These are phyloP conservation scores for Epistrophe eligans DNA, from an alignment of 2,888 invertebrate genomes.

Conservation along the genomic window DNA sequence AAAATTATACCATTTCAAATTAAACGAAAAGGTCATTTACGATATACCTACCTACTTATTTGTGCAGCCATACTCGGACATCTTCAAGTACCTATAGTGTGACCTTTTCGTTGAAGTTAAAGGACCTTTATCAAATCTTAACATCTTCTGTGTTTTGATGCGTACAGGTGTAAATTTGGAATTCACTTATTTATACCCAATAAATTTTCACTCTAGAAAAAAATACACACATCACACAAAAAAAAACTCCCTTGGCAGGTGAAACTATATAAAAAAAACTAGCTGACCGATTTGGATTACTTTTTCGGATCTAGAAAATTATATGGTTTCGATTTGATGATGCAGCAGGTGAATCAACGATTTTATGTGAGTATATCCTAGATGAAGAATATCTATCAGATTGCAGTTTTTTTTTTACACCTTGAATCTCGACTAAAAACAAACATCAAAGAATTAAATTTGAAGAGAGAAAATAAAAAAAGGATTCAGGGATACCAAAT, in stretches of 20 bases:
- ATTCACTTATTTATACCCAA: conserved; percentile 54
- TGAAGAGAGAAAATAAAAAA: background rate
- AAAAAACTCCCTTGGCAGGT: conserved; percentile 45
- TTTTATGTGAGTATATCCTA: background rate
- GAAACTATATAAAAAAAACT: conserved; percentile 1
- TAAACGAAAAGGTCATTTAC: conserved; percentile 19
- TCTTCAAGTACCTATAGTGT: conserved; percentile 1
- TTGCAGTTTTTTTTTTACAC: conserved; percentile 52
- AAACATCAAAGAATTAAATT: conserved; percentile 45
- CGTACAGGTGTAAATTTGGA: conserved; percentile 68
- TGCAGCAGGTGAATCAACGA: conserved; percentile 54
- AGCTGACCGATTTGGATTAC: conserved; percentile 61
- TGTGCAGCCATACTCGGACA: too few species aligned
- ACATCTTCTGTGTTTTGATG: conserved; percentile 51
- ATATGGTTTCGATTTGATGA: conserved; percentile 54
- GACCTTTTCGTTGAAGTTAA: background rate
- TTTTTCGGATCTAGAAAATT: conserved; percentile 67
- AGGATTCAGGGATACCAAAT: conserved; percentile 48
- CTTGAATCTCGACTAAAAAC: conserved; percentile 41
- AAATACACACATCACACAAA: background rate
- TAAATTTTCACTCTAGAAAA: conserved; percentile 31
- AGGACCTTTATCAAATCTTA: conserved; percentile 65
- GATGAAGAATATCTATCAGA: conserved; percentile 14
- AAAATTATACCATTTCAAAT: conserved; percentile 5
- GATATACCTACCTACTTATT: too few species aligned